Base-by-base conservation (phyloP, 2,113 vertebrate genomes). In the Pterocles burchelli region DNA sequence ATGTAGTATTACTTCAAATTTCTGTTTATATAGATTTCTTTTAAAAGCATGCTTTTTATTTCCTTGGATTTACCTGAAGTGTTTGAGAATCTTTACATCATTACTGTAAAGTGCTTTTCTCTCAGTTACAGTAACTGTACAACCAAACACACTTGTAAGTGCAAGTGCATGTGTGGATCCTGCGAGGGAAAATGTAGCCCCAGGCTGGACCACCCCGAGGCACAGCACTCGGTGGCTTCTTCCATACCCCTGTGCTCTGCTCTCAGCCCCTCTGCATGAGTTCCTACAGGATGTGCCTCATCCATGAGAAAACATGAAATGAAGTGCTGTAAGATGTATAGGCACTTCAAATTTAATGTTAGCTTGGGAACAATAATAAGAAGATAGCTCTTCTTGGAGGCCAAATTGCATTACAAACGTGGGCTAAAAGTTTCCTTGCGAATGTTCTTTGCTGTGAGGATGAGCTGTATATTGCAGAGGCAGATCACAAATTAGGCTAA, bases 141-240 rank as follows among this genome's bases (percentile, higher is more conserved):
- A 21, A 22, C 10, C 31, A 34, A 58, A 59, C 28, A 38, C 8
- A 3, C 2, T 29, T 25, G 34, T 57, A 57, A 41, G 1, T 19
- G 43, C 0, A 2, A 52, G 57, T 52, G 7, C 8, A 1, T 1
- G 15, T 2, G 3, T 24, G 24, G 48, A 84, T 24, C 3, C 15
- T 28, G 13, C 6, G 8, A 63, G 36, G 19, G 28, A 31, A 11
- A 25, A 24, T 9, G 8, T 28, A 22, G 22, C 38, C 67, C 41
- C 14, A 14, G 43, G 10, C 29, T 48, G 54, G 49, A 41, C 33
- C 36, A 17, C 12, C 46, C 29, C 29, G 34, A 7, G 51, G n/a
- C 57, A 41, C 18, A 51, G 55, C 20, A 34, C n/a, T 19, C 1
- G 4, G 29, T 34, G 51, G 43, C 22, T 67, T 58, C 55, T 70